Base-by-base conservation (phyloP, 2,113 vertebrate genomes). In the Anguilla japonica region DNA sequence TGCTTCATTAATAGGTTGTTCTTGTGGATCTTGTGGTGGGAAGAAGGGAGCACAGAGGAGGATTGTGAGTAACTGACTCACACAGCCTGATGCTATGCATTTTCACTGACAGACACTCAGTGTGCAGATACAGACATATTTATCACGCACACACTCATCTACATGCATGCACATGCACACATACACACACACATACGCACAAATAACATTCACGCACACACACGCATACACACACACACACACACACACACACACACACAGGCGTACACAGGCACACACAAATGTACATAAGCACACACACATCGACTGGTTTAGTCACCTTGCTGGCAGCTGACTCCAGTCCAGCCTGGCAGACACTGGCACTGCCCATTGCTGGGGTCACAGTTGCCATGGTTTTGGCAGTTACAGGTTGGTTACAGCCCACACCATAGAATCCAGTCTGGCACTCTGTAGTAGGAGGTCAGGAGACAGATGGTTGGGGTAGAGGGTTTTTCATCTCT, bases 361-460 rank as follows among this genome's bases (percentile, higher is more conserved):
- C 98, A 99, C 39, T n/a, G 94, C 53, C 98, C 98, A 0, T 88
- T 96, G 83, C 95, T 57, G 0, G 94, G 96, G 92, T 96, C 89
- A 89, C 98, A 99, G 87, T 94, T 91, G 20, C 96, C 97, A 0
- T 94, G 91, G 0, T 98, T 96, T 87, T 88, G 93, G 85, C 98
- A 99, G 83, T 39, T 4, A 78, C 98, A 99, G 57, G 87, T 91
- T 93, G 96, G 93, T 96, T 97, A 94, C 98, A 99, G 89, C 94
- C 93, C 53, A 94, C 91, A 7, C 98, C 97, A 0, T 96, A 97
- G 60, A 91, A 95, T 83, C 93, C 94, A 18, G 93, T 84, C 0
- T 90, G 96, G 93, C 98, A 99, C 0, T 89, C 98, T 99, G 93
- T 22, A 93, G 88, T 79, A 87, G 88, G 43, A 88, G 88, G 90